Percentiles rank a stretch among this genome's conserved stretches.
Conservation (phyloP, 2,797 vertebrate genomes). For the Pelochelys cantorii region DNA sequence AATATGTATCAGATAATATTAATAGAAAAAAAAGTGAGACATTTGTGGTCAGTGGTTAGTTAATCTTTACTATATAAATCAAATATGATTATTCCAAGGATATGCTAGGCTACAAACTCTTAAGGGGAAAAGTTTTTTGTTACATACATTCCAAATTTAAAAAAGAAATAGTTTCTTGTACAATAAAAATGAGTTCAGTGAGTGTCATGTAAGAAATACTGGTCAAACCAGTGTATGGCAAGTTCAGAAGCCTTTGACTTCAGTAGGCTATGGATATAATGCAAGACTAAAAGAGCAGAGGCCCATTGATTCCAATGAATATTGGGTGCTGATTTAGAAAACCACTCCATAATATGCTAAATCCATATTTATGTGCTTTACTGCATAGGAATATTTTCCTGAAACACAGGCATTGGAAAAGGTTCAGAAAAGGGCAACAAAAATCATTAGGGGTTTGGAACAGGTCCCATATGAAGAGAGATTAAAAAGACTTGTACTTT, state of each 20-base stretch:
- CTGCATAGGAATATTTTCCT: background rate
- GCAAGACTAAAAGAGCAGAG: accelerated
- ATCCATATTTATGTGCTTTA: background rate
- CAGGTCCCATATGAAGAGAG: too few relatives aligned
- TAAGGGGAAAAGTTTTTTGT: background rate
- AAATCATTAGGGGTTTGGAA: too few relatives aligned
- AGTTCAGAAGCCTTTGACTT: background rate
- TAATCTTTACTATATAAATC: accelerated
- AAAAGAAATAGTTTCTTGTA: background rate
- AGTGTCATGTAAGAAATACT: background rate
- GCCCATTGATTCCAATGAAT: accelerated
- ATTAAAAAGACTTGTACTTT: too few relatives aligned
- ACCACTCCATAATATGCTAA: background rate
- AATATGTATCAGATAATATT: background rate
- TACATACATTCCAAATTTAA: background rate
- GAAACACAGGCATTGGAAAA: background rate
- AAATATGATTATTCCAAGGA: background rate
- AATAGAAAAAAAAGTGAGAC: background rate
- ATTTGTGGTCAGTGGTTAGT: background rate
- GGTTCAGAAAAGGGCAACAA: too few relatives aligned
- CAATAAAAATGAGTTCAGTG: background rate
- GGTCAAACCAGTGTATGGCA: background rate
- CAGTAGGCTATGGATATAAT: background rate
- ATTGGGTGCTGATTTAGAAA: background rate
- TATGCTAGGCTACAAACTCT: background rate